Evolutionary conservation across 2,797 vertebrate genomes (phyloP).

Genomic region (Pteronotus mesoamericanus): DNA sequence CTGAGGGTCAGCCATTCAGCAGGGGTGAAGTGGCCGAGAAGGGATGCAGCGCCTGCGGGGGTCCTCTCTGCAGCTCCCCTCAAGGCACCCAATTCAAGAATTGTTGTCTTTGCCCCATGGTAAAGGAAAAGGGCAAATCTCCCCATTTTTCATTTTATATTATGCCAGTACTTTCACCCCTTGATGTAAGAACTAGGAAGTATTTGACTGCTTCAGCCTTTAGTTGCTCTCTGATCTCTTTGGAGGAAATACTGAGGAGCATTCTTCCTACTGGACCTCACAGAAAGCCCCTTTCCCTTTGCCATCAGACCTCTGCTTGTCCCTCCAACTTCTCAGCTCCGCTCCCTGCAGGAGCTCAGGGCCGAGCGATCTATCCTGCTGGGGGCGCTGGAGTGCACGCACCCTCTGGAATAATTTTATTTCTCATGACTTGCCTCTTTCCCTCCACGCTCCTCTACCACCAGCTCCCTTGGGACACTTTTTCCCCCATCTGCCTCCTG

Average conservation of each 20-base stretch:
- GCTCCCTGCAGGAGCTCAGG: not conserved
- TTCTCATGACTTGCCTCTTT: not conserved
- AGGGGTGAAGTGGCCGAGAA: not conserved
- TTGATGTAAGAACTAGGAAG: not conserved
- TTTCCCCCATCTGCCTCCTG: not conserved
- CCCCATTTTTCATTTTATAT: not conserved
- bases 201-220: not conserved
- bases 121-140: not conserved
- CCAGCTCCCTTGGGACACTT: not conserved
- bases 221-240: not conserved
- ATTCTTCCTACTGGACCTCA: not conserved
- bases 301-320: not conserved
- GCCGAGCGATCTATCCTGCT: accelerated
- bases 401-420: too few species aligned
- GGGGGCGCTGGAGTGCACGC: accelerated
- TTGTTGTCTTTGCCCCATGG: not conserved
- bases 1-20: not conserved
- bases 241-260: not conserved
- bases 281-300: not conserved
- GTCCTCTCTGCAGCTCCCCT: not conserved
- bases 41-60: not conserved
- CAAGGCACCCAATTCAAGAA: not conserved
- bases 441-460: not conserved
- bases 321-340: not conserved
- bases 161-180: not conserved